Conservation (phyloP, 2,113 vertebrate genomes). For the Addax nasomaculatus region DNA sequence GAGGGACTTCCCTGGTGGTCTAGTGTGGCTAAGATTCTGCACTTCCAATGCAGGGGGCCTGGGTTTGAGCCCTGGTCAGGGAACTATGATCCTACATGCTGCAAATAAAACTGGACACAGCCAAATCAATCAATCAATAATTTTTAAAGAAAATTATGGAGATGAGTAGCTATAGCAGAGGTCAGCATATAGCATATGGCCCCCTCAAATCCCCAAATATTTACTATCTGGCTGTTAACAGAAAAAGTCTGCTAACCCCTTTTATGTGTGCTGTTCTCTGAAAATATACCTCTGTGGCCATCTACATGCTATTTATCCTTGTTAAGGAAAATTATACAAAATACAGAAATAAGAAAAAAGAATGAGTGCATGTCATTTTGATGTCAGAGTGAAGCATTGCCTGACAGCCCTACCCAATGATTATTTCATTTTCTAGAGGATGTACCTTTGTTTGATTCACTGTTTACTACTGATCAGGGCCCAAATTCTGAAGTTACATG, state of each 20-base stretch:
- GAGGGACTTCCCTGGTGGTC: not conserved
- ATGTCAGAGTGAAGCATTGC: not conserved
- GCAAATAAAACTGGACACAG: not conserved
- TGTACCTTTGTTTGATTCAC: conserved; percentile 1
- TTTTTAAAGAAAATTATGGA: not conserved
- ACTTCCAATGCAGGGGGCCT: not conserved
- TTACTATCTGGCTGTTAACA: not conserved
- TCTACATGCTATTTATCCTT: conserved; percentile 4
- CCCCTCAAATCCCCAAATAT: not conserved
- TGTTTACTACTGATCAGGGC: not conserved
- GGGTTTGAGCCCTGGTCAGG: not conserved
- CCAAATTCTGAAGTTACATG: not conserved
- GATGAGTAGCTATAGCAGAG: not conserved
- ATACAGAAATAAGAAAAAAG: not conserved
- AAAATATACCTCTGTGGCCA: not conserved
- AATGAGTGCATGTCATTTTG: not conserved
- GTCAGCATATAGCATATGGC: not conserved
- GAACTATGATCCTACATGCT: not conserved
- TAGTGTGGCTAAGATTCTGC: not conserved
- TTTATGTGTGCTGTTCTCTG: not conserved
- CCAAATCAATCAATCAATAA: not conserved
- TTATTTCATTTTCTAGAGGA: not conserved
- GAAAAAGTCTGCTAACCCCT: not conserved
- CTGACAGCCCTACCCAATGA: not conserved
- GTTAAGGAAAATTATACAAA: not conserved